Percentiles rank a stretch among this genome's conserved stretches.
These are phyloP conservation scores for Apteryx mantelli DNA, from an alignment of 2,113 vertebrate species.

Conservation along the genomic window DNA sequence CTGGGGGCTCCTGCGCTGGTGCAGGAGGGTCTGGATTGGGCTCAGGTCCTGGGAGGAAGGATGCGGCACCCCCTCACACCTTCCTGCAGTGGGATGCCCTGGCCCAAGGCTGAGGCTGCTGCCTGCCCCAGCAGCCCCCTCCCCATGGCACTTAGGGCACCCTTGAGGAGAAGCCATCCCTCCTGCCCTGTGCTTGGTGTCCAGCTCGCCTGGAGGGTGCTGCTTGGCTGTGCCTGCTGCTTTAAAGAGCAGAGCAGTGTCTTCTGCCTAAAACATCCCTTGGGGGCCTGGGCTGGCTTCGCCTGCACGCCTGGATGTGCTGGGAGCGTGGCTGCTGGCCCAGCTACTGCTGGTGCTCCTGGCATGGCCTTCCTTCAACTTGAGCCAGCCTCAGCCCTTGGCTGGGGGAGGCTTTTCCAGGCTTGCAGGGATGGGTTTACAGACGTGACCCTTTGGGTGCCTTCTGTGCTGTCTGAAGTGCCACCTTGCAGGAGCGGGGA, in stretches of 20 bases:
- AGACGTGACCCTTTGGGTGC: not conserved
- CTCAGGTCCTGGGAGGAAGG: not conserved
- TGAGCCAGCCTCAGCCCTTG: not conserved
- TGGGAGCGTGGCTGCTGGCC: not conserved
- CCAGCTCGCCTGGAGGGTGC: too few species aligned
- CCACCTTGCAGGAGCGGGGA: not conserved
- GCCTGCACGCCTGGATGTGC: fast-evolving
- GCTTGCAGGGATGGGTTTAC: not conserved
- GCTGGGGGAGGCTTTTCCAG: not conserved
- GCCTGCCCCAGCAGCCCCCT: not conserved
- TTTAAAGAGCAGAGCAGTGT: not conserved
- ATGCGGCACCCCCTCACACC: not conserved
- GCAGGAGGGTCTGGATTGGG: not conserved
- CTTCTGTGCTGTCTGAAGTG: not conserved
- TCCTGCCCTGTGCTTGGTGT: not conserved
- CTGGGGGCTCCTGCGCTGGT: too few species aligned
- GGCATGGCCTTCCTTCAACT: not conserved
- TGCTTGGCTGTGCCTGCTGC: not conserved
- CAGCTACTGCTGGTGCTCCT: not conserved
- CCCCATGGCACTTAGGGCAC: fast-evolving
- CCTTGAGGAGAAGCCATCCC: not conserved
- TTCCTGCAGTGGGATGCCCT: not conserved
- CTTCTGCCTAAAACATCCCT: not conserved
- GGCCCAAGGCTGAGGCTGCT: not conserved
- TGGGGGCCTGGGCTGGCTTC: not conserved